phyloP scores from a whole-genome alignment of 2,797 vertebrate species.

The Pyrocephalus nanus region DNA sequence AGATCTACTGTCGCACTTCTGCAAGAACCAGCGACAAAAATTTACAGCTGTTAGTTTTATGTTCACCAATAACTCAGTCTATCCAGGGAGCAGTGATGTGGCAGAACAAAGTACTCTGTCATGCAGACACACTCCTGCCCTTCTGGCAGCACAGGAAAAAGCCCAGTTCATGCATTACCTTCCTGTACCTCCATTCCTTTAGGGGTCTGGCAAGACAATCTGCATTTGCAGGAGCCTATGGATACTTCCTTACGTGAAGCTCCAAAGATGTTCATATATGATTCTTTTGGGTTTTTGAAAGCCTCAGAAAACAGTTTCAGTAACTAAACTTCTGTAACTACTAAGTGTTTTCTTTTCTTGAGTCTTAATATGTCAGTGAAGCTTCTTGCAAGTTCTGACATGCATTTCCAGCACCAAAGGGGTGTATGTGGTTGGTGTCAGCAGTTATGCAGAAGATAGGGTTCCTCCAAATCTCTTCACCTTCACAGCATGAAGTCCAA shows the following conservation, averaged over 20 bases:
- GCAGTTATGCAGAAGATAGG: neutral
- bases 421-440: neutral
- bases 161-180: fast-evolving
- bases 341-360: neutral
- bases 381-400: neutral
- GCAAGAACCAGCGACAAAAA: neutral
- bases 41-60: neutral
- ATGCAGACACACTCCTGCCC: neutral
- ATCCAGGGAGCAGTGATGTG: neutral
- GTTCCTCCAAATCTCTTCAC: neutral
- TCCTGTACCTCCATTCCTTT: neutral
- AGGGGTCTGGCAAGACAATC: neutral
- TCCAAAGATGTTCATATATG: neutral
- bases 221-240: neutral
- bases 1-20: neutral
- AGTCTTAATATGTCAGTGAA: neutral
- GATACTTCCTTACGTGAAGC: neutral
- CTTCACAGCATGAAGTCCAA: neutral
- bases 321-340: neutral
- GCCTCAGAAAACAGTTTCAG: neutral
- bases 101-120: neutral
- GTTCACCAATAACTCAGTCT: neutral
- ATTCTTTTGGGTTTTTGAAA: neutral
- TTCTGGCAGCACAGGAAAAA: neutral
- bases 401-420: neutral